phyloP scores from a whole-genome alignment of 1,140 invertebrate species.

The Lasioglossum albipes region DNA sequence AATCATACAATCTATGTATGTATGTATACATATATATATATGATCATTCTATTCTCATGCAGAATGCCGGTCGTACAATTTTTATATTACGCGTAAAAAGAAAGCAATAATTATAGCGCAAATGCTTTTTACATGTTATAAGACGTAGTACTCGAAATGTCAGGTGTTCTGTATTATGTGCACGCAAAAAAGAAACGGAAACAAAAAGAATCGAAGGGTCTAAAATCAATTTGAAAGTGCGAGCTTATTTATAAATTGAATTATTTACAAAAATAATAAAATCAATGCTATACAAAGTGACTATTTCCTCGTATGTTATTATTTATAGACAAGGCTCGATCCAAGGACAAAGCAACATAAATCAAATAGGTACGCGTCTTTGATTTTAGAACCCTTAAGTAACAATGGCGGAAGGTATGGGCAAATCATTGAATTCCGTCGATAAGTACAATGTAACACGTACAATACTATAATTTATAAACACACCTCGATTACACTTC shows the following conservation, averaged over 20 bases:
- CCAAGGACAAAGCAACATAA: conserved; percentile 44
- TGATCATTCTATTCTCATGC: conserved; percentile 47
- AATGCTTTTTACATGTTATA: conserved; percentile 45
- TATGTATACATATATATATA: conserved; percentile 38
- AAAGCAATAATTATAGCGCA: conserved; percentile 49
- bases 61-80: conserved; percentile 57
- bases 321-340: conserved; percentile 38
- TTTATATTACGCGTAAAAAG: conserved; percentile 43
- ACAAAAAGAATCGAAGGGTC: conserved; percentile 48
- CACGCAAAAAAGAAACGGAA: conserved; percentile 15
- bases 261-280: conserved; percentile 65
- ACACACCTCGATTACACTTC: conserved; percentile 54
- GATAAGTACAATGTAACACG: conserved; percentile 66
- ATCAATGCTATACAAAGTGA: conserved; percentile 59
- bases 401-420: conserved; percentile 65
- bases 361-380: conserved; percentile 43
- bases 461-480: conserved; percentile 51
- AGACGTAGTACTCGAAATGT: conserved; percentile 28
- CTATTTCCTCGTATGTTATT: conserved; percentile 52
- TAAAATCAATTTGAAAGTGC: conserved; percentile 58
- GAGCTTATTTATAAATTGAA: conserved; percentile 38
- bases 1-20: conserved; percentile 57
- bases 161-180: conserved; percentile 17
- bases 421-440: conserved; percentile 54
- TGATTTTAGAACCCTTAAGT: conserved; percentile 68